Percentiles rank a stretch among this genome's conserved stretches.
These are phyloP conservation scores for Ictalurus punctatus DNA, from an alignment of 2,113 vertebrate species.

Conservation along the genomic window DNA sequence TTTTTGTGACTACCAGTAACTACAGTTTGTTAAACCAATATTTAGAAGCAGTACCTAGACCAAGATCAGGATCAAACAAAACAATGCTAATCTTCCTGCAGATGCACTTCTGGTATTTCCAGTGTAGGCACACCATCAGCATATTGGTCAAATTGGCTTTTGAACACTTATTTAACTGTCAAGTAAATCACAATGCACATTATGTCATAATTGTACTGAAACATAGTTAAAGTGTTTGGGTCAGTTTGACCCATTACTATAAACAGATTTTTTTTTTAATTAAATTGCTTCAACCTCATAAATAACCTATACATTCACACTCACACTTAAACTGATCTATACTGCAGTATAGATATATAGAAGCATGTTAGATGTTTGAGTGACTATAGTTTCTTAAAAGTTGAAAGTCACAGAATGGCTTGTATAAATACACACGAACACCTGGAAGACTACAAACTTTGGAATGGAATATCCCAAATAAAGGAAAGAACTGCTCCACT, in stretches of 20 bases:
- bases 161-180: not conserved
- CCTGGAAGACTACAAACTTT: constrained; percentile 43
- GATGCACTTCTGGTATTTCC: not conserved
- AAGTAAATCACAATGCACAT: not conserved
- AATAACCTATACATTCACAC: not conserved
- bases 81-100: not conserved
- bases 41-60: not conserved
- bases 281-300: not conserved
- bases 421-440: constrained; percentile 35
- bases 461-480: constrained; percentile 16
- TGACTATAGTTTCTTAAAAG: not conserved
- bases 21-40: not conserved
- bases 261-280: not conserved
- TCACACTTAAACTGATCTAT: not conserved
- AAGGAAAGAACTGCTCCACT: constrained; percentile 13
- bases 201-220: constrained; percentile 2
- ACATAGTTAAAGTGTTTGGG: not conserved
- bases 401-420: constrained; percentile 32
- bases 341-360: not conserved
- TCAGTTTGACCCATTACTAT: not conserved
- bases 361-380: not conserved
- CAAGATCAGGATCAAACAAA: not conserved
- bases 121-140: not conserved
- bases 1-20: not conserved
- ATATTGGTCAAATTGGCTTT: not conserved